Conservation (phyloP, 2,113 vertebrate species). For the Aphyosemion australe region DNA sequence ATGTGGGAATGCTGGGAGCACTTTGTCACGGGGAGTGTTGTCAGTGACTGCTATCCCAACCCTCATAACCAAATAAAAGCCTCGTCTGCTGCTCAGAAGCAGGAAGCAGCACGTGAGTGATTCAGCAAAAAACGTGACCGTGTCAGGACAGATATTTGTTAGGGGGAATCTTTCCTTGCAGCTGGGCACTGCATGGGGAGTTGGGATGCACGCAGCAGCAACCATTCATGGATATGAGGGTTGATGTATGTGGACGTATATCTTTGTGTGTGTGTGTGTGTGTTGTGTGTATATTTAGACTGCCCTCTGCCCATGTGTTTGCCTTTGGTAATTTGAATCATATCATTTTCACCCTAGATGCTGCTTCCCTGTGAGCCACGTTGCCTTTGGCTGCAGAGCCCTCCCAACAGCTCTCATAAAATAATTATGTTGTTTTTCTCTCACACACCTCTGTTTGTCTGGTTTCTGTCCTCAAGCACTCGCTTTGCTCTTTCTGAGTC, state of each 20-base stretch:
- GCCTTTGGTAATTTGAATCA: constrained; percentile 39
- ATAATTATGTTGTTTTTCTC: constrained; percentile 65
- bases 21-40: constrained; percentile 41
- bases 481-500: constrained; percentile 36
- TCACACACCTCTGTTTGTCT: constrained; percentile 51
- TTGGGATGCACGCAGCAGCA: constrained; percentile 17
- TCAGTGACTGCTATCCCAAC: constrained; percentile 24
- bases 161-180: constrained; percentile 1
- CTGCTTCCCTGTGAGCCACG: constrained; percentile 20
- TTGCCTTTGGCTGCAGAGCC: constrained; percentile 34
- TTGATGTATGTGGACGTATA: constrained; percentile 1
- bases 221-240: constrained; percentile 3
- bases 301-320: constrained; percentile 8
- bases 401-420: constrained; percentile 68
- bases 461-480: constrained; percentile 44
- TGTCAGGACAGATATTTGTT: constrained; percentile 52
- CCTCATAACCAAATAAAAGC: constrained; percentile 34
- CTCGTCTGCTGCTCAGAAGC: constrained; percentile 25
- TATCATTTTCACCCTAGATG: constrained; percentile 44
- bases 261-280: background rate
- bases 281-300: constrained; percentile 37
- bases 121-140: constrained; percentile 70
- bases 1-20: constrained; percentile 17
- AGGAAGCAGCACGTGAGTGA: constrained; percentile 41
- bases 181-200: constrained; percentile 25